Conservation (phyloP, 2,797 vertebrate species). For the Somateria mollissima region DNA sequence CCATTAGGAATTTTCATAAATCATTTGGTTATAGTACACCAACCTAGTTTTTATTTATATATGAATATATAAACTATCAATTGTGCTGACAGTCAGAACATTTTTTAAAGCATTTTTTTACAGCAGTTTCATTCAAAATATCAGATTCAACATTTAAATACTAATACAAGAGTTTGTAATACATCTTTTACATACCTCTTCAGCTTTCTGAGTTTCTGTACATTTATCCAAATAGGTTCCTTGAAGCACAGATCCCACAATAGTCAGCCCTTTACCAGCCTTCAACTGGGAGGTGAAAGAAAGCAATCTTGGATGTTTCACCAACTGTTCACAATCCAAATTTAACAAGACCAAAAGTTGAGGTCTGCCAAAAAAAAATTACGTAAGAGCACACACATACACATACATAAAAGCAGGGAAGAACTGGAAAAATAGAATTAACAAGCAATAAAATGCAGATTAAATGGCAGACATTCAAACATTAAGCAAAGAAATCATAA, state of each 20-base stretch:
- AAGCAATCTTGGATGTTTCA: conserved; percentile 91
- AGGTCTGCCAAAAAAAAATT: conserved; percentile 77
- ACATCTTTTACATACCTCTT: conserved; percentile 82
- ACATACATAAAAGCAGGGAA: background rate
- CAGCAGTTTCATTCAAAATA: background rate
- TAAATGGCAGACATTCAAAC: background rate
- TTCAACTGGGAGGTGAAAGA: conserved; percentile 93
- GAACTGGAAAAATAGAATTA: background rate
- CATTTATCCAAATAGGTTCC: conserved; percentile 92
- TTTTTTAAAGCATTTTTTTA: background rate
- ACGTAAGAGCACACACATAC: background rate
- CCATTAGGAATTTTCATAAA: background rate
- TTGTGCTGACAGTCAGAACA: background rate
- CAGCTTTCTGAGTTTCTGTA: conserved; percentile 84
- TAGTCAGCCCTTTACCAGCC: conserved; percentile 93
- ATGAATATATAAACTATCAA: background rate
- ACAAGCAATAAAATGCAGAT: background rate
- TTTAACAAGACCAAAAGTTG: conserved; percentile 92
- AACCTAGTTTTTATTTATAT: background rate
- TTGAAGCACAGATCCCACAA: conserved; percentile 91
- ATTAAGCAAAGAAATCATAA: background rate
- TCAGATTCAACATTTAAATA: background rate
- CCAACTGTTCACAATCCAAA: conserved; percentile 84
- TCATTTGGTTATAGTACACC: background rate
- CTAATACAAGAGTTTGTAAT: background rate